Percentiles rank a stretch among this genome's conserved stretches.
Evolutionary conservation across 2,113 vertebrate genomes (phyloP).

Genomic region (Crypturellus undulatus): DNA sequence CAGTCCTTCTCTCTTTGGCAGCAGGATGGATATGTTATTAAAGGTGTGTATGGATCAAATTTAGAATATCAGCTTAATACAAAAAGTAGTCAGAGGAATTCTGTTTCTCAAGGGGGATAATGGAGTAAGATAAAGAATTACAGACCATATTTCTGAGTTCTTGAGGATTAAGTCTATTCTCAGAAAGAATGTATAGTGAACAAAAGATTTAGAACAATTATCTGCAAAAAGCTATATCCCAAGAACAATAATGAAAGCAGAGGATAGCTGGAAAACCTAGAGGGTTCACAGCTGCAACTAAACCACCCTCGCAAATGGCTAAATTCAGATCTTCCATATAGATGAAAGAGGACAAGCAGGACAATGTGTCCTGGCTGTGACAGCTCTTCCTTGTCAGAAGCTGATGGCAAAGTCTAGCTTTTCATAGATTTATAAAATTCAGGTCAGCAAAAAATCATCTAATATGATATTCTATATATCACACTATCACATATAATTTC

Average conservation of each 20-base stretch:
- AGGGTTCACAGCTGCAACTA: not conserved
- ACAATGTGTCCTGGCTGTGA: conserved; percentile 39
- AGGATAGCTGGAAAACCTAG: not conserved
- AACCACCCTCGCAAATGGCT: not conserved
- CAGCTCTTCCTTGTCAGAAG: conserved; percentile 28
- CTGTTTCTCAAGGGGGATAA: not conserved
- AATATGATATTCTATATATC: conserved; percentile 13
- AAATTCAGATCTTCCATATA: conserved; percentile 24
- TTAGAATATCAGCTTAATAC: not conserved
- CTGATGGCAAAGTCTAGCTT: conserved; percentile 36
- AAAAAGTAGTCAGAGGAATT: not conserved
- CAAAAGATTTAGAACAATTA: conserved; percentile 43
- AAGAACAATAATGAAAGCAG: conserved; percentile 31
- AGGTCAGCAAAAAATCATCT: conserved; percentile 22
- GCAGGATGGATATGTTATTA: not conserved
- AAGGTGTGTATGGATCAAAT: not conserved
- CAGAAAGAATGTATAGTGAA: not conserved
- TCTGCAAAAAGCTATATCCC: not conserved
- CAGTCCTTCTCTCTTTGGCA: not conserved
- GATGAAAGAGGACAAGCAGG: conserved; percentile 43
- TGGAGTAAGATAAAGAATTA: conserved; percentile 9
- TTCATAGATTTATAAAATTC: conserved; percentile 49
- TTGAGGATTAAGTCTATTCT: not conserved
- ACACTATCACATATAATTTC: conserved; percentile 36
- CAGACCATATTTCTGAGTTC: not conserved